Evolutionary conservation across 2,888 invertebrate genomes (phyloP), one percentile per base, ranked within the genome.

Genomic region (Aquatica leii): DNA sequence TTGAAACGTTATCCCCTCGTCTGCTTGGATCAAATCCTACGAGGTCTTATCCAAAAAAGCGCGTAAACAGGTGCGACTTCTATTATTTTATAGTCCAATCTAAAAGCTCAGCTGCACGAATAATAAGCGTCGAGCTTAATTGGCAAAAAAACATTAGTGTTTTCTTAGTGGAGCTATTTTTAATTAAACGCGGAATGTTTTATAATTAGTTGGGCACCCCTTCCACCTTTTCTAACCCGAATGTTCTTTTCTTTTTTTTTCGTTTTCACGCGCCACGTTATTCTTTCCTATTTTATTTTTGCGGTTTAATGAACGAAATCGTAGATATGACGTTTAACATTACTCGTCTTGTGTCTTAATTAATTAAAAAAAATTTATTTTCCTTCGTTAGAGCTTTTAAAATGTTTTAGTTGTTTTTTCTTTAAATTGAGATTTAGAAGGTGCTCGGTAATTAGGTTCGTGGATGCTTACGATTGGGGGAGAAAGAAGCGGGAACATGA

Each of bases 121-220:
- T 73, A 74, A 72, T 73, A 73, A 73, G 71, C 70, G 69, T 69
- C 71, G 24, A 70, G 69, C 71, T 72, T 73, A 74, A 74, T 74
- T 74, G 72, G 72, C 71, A 69, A 72, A 73, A 24, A 70, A 73
- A 72, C 72, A 67, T 69, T 69, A 68, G 70, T 74, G 70, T 73
- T 74, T 74, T 74, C 74, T 73, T 72, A 70, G 69, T 67, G 71
- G 71, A 70, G 68, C 68, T 68, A 66, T 66, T 66, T 71, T 73
- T 71, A 71, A 73, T 73, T 71, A 71, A 73, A 73, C 71, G 68
- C 65, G 69, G 71, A 69, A 68, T 65, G 67, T 65, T 59, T 66
- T 62, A 66, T 62, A 66, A 66, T 66, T 66, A 66, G 62, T 66
- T 59, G 46, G 49, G 56, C 59, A 9, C n/a, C 14, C 46, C 46